phyloP scores from a whole-genome alignment of 2,797 vertebrate species.

The Neosilurus mollespiculum region DNA sequence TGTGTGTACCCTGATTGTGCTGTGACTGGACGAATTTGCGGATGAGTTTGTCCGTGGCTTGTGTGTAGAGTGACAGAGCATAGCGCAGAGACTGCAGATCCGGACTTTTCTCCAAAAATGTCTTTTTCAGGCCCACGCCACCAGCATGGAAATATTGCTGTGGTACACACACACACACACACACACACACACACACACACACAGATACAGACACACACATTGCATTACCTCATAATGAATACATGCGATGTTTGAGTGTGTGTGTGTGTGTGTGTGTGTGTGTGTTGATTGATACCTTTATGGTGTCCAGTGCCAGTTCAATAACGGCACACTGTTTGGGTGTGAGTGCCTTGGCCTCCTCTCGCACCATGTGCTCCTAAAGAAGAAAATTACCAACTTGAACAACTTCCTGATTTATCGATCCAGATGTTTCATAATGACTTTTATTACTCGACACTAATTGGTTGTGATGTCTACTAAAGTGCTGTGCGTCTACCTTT shows the following conservation, averaged over 20 bases:
- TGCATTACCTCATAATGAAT: not conserved
- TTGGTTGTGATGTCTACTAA: not conserved
- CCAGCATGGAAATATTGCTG: constrained; percentile 99
- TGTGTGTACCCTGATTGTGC: constrained; percentile 81
- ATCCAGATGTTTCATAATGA: not conserved
- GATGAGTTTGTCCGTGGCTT: constrained; percentile 97
- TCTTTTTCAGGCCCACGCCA: constrained; percentile 94
- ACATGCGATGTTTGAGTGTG: not conserved
- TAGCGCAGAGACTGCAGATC: constrained; percentile 94
- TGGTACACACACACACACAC: constrained; percentile 24
- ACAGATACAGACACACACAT: constrained; percentile 9
- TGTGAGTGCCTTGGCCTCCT: constrained; percentile 92
- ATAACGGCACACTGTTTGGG: constrained; percentile 96
- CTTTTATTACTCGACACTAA: not conserved
- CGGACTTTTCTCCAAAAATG: constrained; percentile 95
- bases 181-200: constrained; percentile 35
- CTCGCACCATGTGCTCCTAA: constrained; percentile 96
- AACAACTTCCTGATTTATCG: not conserved
- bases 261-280: not conserved
- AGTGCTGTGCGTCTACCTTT: constrained; percentile 75
- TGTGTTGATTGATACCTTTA: constrained; percentile 78
- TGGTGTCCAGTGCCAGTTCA: constrained; percentile 92
- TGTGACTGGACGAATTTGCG: constrained; percentile 96
- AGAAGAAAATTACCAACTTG: constrained; percentile 21
- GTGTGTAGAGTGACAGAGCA: constrained; percentile 94